A percentile compares a stretch with the other conserved stretches of the same genome.
Evolutionary conservation across 2,888 invertebrate species (phyloP).

Genomic region (Pseudolycoriella hygida): DNA sequence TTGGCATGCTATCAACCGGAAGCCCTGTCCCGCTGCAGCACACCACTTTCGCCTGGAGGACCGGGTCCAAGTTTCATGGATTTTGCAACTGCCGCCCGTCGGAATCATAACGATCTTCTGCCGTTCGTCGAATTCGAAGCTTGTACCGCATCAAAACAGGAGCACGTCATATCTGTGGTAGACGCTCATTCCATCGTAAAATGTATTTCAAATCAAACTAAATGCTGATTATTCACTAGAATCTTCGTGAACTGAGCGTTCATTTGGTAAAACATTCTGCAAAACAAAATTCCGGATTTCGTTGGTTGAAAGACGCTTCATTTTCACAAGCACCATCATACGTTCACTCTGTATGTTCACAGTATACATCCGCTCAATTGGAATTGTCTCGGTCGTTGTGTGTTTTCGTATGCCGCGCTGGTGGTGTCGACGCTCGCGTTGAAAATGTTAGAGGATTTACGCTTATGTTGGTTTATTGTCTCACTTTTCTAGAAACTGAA

Average conservation of each 20-base stretch:
- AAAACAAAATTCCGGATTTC: slow-evolving; percentile 4
- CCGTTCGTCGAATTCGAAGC: slow-evolving; percentile 71
- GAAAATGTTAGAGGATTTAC: slow-evolving; percentile 60
- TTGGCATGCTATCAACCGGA: slow-evolving; percentile 77
- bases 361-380: slow-evolving; percentile 65
- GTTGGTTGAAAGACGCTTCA: slow-evolving; percentile 26
- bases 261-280: slow-evolving; percentile 52
- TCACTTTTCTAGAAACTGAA: slow-evolving; percentile 2
- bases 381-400: slow-evolving; percentile 64
- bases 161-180: slow-evolving; percentile 73
- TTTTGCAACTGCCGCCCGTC: slow-evolving; percentile 25
- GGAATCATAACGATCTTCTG: slow-evolving; percentile 36
- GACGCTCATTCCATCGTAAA: too few species aligned
- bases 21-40: slow-evolving; percentile 66
- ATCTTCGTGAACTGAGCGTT: slow-evolving; percentile 69
- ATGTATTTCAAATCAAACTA: not conserved
- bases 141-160: slow-evolving; percentile 75
- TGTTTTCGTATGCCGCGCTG: slow-evolving; percentile 51
- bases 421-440: slow-evolving; percentile 45
- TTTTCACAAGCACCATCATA: slow-evolving; percentile 43
- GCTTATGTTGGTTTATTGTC: slow-evolving; percentile 38
- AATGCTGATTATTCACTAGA: slow-evolving; percentile 31
- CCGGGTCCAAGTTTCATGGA: slow-evolving; percentile 31
- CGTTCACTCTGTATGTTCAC: slow-evolving; percentile 65
- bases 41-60: slow-evolving; percentile 63